These are phyloP conservation scores for Rhynchotus rufescens DNA, from an alignment of 2,797 vertebrate species.

Conservation along the genomic window DNA sequence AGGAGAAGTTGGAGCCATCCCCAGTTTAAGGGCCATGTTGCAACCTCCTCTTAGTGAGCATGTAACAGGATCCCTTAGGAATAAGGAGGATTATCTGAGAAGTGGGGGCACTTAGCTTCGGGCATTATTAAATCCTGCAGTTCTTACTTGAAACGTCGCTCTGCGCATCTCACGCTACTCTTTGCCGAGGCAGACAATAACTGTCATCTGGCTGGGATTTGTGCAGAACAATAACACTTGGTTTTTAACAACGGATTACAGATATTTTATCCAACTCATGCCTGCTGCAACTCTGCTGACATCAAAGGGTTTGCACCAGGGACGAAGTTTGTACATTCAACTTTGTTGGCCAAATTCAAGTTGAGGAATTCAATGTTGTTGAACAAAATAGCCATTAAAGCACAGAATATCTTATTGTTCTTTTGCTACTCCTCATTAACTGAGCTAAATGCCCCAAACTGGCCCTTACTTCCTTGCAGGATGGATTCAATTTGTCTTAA, in stretches of 20 bases:
- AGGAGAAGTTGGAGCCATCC: neutral
- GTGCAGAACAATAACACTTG: constrained; percentile 63
- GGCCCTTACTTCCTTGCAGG: constrained; percentile 48
- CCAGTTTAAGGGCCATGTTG: neutral
- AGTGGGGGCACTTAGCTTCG: constrained; percentile 45
- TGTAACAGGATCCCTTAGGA: constrained; percentile 51
- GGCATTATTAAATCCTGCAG: constrained; percentile 61
- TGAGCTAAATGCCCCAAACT: constrained; percentile 61
- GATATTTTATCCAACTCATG: constrained; percentile 64
- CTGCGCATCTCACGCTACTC: constrained; percentile 42
- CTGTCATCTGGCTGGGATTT: constrained; percentile 73
- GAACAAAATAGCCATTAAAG: constrained; percentile 62
- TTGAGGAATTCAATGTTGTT: constrained; percentile 60
- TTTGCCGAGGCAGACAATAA: constrained; percentile 64
- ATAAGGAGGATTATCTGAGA: constrained; percentile 49
- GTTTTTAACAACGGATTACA: constrained; percentile 60
- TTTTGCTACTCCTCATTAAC: constrained; percentile 56
- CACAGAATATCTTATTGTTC: constrained; percentile 63
- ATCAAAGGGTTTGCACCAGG: constrained; percentile 57
- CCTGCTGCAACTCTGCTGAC: constrained; percentile 60
- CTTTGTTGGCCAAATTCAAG: constrained; percentile 50
- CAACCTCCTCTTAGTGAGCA: constrained; percentile 3
- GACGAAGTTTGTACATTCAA: constrained; percentile 53
- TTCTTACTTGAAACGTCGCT: constrained; percentile 56
- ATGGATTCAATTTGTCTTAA: constrained; percentile 32